These are phyloP conservation scores for Carlito syrichta DNA, from an alignment of 2,113 vertebrate genomes.

Conservation along the genomic window DNA sequence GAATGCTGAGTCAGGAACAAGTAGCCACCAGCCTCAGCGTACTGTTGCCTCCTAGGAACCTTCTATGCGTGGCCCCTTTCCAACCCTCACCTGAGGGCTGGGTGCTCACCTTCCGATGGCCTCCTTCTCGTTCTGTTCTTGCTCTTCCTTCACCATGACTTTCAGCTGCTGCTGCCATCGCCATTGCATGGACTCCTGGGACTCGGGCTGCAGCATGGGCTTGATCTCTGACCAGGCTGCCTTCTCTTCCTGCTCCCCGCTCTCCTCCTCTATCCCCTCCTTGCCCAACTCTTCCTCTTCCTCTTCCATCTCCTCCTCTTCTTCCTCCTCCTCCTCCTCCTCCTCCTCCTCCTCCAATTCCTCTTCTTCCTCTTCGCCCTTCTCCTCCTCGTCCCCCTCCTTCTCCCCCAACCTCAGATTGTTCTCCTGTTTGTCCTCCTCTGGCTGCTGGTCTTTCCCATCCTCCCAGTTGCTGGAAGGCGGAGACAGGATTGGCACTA, in stretches of 20 bases:
- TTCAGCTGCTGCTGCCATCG: background rate
- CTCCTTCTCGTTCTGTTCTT: constrained; percentile 71
- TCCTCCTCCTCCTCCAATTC: background rate
- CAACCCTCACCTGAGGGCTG: background rate
- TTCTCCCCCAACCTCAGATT: background rate
- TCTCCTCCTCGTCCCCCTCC: background rate
- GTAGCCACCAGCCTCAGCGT: background rate
- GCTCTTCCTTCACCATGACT: constrained; percentile 36
- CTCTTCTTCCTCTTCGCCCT: background rate
- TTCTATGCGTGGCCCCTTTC: background rate
- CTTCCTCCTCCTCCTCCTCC: background rate
- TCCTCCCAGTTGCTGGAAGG: background rate
- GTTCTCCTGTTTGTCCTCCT: background rate
- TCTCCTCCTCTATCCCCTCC: background rate
- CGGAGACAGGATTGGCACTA: background rate
- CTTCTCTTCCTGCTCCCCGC: background rate
- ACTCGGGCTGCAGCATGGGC: background rate
- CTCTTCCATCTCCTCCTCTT: background rate
- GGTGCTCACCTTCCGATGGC: constrained; percentile 80
- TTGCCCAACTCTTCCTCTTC: background rate
- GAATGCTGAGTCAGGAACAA: background rate
- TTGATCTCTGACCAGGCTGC: background rate
- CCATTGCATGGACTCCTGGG: constrained; percentile 1
- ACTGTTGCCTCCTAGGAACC: fast-evolving
- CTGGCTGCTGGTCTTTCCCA: background rate